Conservation (phyloP, 2,888 invertebrate species). For the Synergus umbraculus region DNA sequence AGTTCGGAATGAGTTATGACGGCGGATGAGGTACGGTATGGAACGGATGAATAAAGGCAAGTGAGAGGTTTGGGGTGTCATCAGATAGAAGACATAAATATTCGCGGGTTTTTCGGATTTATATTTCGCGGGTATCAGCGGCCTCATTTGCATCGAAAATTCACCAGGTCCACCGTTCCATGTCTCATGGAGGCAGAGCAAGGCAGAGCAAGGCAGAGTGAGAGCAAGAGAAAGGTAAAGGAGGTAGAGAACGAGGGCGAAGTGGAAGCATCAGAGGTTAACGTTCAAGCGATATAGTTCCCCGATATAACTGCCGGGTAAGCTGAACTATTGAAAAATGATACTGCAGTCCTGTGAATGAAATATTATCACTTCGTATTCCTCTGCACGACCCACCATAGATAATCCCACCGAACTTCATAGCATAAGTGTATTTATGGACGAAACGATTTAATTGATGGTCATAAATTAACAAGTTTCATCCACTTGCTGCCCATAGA, state of each 20-base stretch:
- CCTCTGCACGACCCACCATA: constrained; percentile 45
- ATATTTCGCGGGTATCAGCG: constrained; percentile 73
- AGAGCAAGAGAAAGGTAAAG: constrained; percentile 21
- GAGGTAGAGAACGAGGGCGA: constrained; percentile 43
- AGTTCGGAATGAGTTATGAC: constrained; percentile 25
- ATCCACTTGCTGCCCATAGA: background rate
- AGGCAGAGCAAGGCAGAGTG: constrained; percentile 13
- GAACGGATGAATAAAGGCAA: constrained; percentile 37
- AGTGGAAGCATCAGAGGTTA: constrained; percentile 58
- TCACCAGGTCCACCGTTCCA: constrained; percentile 65
- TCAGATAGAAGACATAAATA: constrained; percentile 75
- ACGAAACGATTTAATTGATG: constrained; percentile 34
- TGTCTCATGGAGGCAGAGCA: constrained; percentile 37
- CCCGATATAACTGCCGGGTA: constrained; percentile 63
- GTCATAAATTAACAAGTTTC: constrained; percentile 34
- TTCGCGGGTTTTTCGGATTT: constrained; percentile 72
- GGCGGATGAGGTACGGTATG: constrained; percentile 28
- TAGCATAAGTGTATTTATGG: constrained; percentile 40
- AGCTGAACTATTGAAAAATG: constrained; percentile 73
- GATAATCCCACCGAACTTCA: constrained; percentile 45
- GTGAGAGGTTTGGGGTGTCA: constrained; percentile 57
- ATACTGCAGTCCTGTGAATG: constrained; percentile 69
- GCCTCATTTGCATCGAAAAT: constrained; percentile 75
- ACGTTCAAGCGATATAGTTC: constrained; percentile 64
- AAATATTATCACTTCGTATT: constrained; percentile 70